A percentile compares a stretch with the other conserved stretches of the same genome.
Evolutionary conservation across 1,140 invertebrate species (phyloP).

Genomic region (Heliconius himera): DNA sequence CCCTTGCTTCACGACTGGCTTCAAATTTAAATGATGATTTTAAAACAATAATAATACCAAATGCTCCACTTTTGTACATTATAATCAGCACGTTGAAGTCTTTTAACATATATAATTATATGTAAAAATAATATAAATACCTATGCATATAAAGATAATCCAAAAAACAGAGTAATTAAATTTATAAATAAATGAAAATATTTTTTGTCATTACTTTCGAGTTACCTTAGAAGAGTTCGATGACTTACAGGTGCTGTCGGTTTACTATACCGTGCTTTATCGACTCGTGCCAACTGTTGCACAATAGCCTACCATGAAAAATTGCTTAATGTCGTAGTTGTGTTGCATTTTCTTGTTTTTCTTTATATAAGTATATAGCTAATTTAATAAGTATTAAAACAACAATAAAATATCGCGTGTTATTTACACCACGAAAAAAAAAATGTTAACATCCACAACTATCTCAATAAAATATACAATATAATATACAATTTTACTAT

Average conservation of each 20-base stretch:
- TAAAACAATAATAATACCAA: background rate
- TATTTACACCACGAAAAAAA: background rate
- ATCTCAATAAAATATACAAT: too few species aligned
- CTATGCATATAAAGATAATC: background rate
- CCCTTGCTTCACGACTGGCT: too few species aligned
- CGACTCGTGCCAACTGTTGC: slow-evolving; percentile 34
- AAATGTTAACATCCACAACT: background rate
- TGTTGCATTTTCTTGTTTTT: background rate
- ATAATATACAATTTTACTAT: too few species aligned
- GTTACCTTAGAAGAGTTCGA: background rate
- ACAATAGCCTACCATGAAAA: slow-evolving; percentile 26
- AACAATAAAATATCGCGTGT: background rate
- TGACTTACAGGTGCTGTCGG: slow-evolving; percentile 15
- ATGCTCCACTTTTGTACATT: background rate
- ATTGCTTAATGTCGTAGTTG: slow-evolving; percentile 24
- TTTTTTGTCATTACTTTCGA: background rate
- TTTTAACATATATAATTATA: background rate
- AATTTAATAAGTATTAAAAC: background rate
- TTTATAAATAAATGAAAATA: background rate
- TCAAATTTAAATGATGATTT: background rate
- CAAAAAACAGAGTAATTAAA: background rate
- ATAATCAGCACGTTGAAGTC: background rate
- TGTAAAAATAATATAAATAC: background rate
- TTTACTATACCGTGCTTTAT: slow-evolving; percentile 33
- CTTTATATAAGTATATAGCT: background rate